Base-by-base conservation (phyloP, 1,140 invertebrate species). In the Drosophila pandora region DNA sequence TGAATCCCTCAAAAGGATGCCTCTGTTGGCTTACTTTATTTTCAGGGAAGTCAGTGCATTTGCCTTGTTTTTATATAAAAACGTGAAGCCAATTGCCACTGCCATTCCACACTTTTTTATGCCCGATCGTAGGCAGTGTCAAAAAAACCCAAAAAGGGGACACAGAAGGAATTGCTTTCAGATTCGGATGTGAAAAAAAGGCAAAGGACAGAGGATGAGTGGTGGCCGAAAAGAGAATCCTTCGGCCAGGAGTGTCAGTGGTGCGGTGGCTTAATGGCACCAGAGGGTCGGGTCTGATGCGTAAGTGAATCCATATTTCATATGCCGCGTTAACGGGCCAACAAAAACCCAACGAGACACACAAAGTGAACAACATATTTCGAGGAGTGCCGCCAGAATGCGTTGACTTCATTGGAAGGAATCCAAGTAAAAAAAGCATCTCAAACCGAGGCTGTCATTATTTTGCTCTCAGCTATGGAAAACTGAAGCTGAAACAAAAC, bases 241-340 rank as follows among this genome's bases (percentile, higher is more conserved):
- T 72, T 83, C 22, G 49, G 45, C 13, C 39, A 8, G 43, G 43
- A 23, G 43, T 10, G 41, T n/a, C 43, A 30, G 25, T 49, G 56
- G 41, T 79, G 32, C 28, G 37, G 30, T 79, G 67, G 57, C 85
- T 76, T 84, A 90, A 90, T 90, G 88, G 88, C 79, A 69, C 56
- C 76, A 63, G 54, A 37, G 79, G 82, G 70, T 67, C 68, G 75
- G 61, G 58, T 74, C 73, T 71, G 82, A 84, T 88, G 80, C 79
- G 71, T 88, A 90, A 90, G 88, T 84, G 82, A 88, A 90, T 88
- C 87, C 88, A 90, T 90, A 90, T 90, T 90, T 90, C 78, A 90
- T 90, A 81, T 75, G 61, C 28, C 60, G 63, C 61, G 74, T 85
- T 87, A 85, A 74, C 69, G 60, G 53, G 53, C 30, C 80, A 57